Percentiles rank a stretch among this genome's conserved stretches.
Evolutionary conservation across 2,888 invertebrate species (phyloP).

Genomic region (Branchellion lobata): DNA sequence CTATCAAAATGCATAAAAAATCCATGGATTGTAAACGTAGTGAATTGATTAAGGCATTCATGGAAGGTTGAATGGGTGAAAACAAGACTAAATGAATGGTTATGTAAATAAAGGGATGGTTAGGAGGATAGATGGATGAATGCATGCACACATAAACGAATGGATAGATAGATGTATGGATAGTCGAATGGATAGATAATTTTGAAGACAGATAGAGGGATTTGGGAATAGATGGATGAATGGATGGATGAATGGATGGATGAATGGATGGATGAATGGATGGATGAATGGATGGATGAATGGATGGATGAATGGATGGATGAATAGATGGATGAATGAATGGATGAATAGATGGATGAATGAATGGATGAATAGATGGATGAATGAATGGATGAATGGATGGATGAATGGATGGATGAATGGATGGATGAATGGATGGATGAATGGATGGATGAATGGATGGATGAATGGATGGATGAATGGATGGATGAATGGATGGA

Average conservation of each 20-base stretch:
- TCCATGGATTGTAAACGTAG: too few relatives aligned
- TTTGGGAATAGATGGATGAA: not conserved
- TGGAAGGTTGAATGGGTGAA: not conserved
- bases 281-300: conserved; percentile 22
- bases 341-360: conserved; percentile 22
- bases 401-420: conserved; percentile 22
- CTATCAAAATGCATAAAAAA: too few relatives aligned
- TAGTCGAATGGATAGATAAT: not conserved
- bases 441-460: conserved; percentile 22
- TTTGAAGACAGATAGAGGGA: not conserved
- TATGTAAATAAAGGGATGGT: not conserved
- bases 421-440: conserved; percentile 18
- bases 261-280: conserved; percentile 22
- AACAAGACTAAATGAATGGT: not conserved
- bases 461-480: conserved; percentile 16
- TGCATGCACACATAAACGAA: not conserved
- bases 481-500: conserved; percentile 22
- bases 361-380: conserved; percentile 19
- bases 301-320: conserved; percentile 17
- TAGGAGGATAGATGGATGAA: conserved; percentile 18
- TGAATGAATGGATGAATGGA: conserved; percentile 19
- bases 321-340: conserved; percentile 21
- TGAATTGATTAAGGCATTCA: not conserved
- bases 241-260: conserved; percentile 22
- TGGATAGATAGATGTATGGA: conserved; percentile 2